These are phyloP conservation scores for Goniozus legneri DNA, from an alignment of 1,140 invertebrate genomes.

Conservation along the genomic window DNA sequence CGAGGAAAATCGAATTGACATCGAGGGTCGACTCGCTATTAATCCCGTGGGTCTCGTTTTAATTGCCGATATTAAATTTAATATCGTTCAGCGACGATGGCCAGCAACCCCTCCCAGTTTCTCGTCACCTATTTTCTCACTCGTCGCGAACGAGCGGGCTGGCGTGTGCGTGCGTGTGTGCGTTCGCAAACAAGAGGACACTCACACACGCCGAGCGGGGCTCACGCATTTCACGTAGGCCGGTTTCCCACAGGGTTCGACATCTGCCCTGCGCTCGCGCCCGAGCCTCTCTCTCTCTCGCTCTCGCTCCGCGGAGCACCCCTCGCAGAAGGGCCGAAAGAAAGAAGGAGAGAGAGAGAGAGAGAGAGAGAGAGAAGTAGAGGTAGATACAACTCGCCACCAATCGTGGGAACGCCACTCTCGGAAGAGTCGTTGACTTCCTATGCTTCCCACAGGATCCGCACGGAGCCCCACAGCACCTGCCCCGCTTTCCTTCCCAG, in stretches of 20 bases:
- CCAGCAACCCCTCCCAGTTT: too few species aligned
- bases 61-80: slow-evolving; percentile 23
- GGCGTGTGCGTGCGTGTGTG: background rate
- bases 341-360: too few species aligned
- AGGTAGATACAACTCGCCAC: slow-evolving; percentile 13
- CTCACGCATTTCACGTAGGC: slow-evolving; percentile 14
- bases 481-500: too few species aligned
- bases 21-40: too few species aligned
- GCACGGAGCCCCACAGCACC: too few species aligned
- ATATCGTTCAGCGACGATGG: slow-evolving; percentile 18
- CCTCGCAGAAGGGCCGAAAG: too few species aligned
- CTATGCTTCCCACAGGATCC: slow-evolving; percentile 54
- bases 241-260: slow-evolving; percentile 49
- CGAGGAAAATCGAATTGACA: too few species aligned
- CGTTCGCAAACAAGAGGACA: background rate
- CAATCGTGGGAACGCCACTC: slow-evolving; percentile 53
- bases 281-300: slow-evolving; percentile 7
- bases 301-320: slow-evolving; percentile 1
- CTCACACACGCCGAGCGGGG: too few species aligned
- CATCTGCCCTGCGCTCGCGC: slow-evolving; percentile 49
- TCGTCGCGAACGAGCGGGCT: background rate
- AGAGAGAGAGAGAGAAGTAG: too few species aligned
- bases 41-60: slow-evolving; percentile 10
- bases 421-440: slow-evolving; percentile 56
- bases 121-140: background rate